These are phyloP conservation scores for Vicugna pacos DNA, from an alignment of 2,113 vertebrate genomes.

Conservation along the genomic window DNA sequence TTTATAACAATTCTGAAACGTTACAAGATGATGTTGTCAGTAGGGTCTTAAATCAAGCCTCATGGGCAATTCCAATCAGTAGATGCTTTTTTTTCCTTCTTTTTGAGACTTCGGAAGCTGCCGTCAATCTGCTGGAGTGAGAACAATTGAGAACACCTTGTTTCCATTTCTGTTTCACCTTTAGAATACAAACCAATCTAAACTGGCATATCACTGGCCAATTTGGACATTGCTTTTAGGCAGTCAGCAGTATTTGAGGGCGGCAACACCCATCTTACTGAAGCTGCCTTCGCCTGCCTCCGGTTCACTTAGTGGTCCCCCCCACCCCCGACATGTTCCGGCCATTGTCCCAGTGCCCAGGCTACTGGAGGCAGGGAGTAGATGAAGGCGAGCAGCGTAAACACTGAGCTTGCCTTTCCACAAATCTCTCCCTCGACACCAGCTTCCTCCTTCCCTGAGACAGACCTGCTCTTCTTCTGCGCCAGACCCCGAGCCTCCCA, in stretches of 20 bases:
- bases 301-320: background rate
- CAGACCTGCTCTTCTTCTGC: background rate
- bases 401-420: background rate
- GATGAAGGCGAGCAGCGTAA: background rate
- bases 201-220: background rate
- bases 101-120: background rate
- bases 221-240: background rate
- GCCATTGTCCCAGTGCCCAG: background rate
- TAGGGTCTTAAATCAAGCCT: background rate
- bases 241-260: background rate
- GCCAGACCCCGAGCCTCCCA: background rate
- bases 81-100: background rate
- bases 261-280: background rate
- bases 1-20: background rate
- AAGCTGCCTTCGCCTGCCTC: background rate
- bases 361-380: background rate
- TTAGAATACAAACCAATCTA: background rate
- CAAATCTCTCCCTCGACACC: background rate
- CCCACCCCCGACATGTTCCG: background rate
- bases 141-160: background rate
- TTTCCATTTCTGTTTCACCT: conserved; percentile 33
- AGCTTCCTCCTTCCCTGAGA: background rate
- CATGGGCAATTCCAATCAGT: background rate
- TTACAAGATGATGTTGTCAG: background rate
- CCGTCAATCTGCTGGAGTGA: background rate